Evolutionary conservation across 2,888 invertebrate species (phyloP), one percentile per base, ranked within the genome.

Genomic region (Calameuta filiformis): DNA sequence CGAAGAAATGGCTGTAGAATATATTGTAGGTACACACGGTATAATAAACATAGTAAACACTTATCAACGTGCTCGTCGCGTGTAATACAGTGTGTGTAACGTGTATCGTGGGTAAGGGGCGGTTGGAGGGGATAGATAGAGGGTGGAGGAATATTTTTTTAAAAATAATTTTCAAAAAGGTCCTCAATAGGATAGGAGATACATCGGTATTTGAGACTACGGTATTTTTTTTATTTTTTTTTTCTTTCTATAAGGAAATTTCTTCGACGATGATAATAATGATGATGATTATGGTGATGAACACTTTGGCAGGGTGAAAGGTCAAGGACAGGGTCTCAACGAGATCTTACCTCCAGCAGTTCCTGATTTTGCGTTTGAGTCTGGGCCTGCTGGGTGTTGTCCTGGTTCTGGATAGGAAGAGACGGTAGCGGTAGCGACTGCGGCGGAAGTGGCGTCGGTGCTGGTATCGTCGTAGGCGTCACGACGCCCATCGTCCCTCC

Each of bases 271-370:
- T 23, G 56, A 56, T 56, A 56, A 56, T 23, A 56, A 56, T 56
- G 56, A 56, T 40, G 40, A 40, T 56, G 74, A 75, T 75, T 71
- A 75, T 77, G 77, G 74, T 75, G 75, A 75, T 75, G 78, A 76
- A 76, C 73, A 56, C 40, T 78, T 78, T 75, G 78, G 75, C 75
- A 76, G 78, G 78, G 75, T 75, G 74, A 76, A 75, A 73, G 75
- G 78, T 75, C 75, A 75, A 40, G 75, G 78, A 75, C 78, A 68
- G 75, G 76, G 82, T 76, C 79, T 78, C 86, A 88, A 87, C 87
- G 88, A 86, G 87, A 86, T 90, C 91, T 91, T 91, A 91, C 91
- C 91, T 91, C 91, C 89, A 91, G 90, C 87, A 91, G 87, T 86
- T 91, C 91, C 90, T 91, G 91, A 86, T 86, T 89, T 88, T 88